phyloP scores from a whole-genome alignment of 2,113 vertebrate genomes.

The Gnathonemus echidnorhynchus region DNA sequence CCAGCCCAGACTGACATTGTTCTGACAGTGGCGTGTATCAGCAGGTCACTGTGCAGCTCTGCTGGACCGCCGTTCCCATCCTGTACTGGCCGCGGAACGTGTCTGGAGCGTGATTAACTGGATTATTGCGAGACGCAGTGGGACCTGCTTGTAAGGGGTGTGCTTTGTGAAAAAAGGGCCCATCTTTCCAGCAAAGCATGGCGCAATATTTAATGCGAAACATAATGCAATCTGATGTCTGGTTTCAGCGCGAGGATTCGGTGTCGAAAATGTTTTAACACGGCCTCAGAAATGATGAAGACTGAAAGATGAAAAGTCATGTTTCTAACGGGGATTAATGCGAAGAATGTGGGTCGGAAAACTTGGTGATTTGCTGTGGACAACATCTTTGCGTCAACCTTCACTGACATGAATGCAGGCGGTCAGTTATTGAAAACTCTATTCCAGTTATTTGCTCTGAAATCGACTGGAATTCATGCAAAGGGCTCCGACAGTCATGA shows the following conservation, averaged over 20 bases:
- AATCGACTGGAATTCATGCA: not conserved
- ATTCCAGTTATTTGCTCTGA: not conserved
- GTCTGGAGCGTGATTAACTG: not conserved
- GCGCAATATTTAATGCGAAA: constrained; percentile 11
- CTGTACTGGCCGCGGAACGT: not conserved
- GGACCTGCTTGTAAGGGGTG: not conserved
- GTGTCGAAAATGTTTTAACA: not conserved
- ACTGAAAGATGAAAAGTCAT: not conserved
- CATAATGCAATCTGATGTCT: not conserved
- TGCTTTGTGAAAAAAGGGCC: not conserved
- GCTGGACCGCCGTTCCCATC: not conserved
- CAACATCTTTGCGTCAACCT: too few relatives aligned
- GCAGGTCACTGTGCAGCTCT: not conserved
- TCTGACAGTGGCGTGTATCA: not conserved
- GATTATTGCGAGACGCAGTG: not conserved
- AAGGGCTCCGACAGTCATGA: not conserved
- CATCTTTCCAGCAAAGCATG: not conserved
- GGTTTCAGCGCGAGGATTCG: not conserved
- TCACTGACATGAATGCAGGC: not conserved
- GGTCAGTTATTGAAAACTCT: not conserved
- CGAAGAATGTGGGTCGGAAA: not conserved
- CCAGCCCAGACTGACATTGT: not conserved
- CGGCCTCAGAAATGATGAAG: not conserved
- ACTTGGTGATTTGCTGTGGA: not conserved
- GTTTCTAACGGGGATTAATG: not conserved